Evolutionary conservation across 2,797 vertebrate species (phyloP), one percentile per base, ranked within the genome.

Genomic region (Propithecus deckenii): DNA sequence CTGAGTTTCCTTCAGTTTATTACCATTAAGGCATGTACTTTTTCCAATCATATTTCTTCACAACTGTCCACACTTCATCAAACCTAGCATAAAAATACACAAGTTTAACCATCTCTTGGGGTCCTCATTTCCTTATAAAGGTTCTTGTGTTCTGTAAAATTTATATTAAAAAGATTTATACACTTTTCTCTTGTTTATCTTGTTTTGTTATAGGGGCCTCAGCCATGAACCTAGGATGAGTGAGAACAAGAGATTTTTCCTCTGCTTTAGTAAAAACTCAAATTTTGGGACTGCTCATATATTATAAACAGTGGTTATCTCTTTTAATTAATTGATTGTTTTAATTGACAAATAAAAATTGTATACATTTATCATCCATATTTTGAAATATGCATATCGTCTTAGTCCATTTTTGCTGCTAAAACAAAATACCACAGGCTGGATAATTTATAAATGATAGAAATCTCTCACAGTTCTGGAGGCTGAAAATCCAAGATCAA

Each of bases 201-300:
- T 61, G 17, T 25, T 81, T 91, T 65, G 50, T 32, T 52, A 43
- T 38, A 76, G 71, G 28, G 3, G 28, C 41, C 65, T 91, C 35
- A 32, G 57, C 14, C 25, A 80, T 6, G 22, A 88, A 78, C 43
- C 43, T 38, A 38, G 61, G 32, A 57, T 28, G 20, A 59, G 52
- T 59, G 41, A 69, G 22, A 28, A n/a, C 55, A 83, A 57, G n/a
- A 63, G 1, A 74, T 52, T 48, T 74, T 86, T 59, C 25, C 23
- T 87, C 46, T 50, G 25, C 67, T 38, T 41, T 17, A 57, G n/a
- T 22, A 91, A 94, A 97, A 90, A n/a, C 38, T 41, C 86, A 92
- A 71, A 92, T 30, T 75, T 76, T 67, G 50, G 61, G 22, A 88
- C 25, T 20, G 6, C 17, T 52, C 86, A 79, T 78, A 92, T 96